Conservation (phyloP, 2,888 invertebrate genomes). For the Drosophila gaucha region DNA sequence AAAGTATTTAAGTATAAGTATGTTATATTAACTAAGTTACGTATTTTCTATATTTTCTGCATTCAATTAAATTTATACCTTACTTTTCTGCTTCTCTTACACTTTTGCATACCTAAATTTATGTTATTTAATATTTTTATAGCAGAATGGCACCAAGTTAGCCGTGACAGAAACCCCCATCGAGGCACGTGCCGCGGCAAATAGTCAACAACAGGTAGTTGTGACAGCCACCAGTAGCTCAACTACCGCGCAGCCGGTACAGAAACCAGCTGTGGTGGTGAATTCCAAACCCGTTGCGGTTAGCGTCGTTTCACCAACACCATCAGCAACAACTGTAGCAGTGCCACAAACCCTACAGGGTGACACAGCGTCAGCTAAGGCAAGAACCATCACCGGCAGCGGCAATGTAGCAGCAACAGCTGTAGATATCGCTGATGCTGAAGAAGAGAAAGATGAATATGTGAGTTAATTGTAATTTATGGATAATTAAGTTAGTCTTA, state of each 20-base stretch:
- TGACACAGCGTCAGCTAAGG: constrained; percentile 29
- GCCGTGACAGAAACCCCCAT: constrained; percentile 60
- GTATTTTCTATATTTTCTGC: constrained; percentile 7
- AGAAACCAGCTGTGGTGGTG: constrained; percentile 61
- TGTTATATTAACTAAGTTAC: not conserved
- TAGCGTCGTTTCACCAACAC: constrained; percentile 56
- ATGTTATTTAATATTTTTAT: constrained; percentile 3
- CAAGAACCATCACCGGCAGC: constrained; percentile 26
- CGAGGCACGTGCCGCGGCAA: constrained; percentile 56
- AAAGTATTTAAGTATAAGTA: constrained; percentile 8
- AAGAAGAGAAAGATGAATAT: constrained; percentile 89
- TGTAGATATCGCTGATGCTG: constrained; percentile 86
- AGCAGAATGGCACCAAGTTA: constrained; percentile 64
- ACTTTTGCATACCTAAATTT: constrained; percentile 5
- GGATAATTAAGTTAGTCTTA: not conserved
- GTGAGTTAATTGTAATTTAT: constrained; percentile 84
- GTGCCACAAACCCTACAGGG: constrained; percentile 64
- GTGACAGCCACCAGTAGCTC: constrained; percentile 48
- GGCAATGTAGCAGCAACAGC: constrained; percentile 36
- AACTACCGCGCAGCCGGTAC: constrained; percentile 49
- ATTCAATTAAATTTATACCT: constrained; percentile 12
- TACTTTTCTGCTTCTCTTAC: constrained; percentile 3
- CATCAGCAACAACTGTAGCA: constrained; percentile 56
- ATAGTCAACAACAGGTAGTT: constrained; percentile 61
- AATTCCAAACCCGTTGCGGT: constrained; percentile 49